Conservation (phyloP, 2,797 vertebrate species). For the Garrulus glandarius region DNA sequence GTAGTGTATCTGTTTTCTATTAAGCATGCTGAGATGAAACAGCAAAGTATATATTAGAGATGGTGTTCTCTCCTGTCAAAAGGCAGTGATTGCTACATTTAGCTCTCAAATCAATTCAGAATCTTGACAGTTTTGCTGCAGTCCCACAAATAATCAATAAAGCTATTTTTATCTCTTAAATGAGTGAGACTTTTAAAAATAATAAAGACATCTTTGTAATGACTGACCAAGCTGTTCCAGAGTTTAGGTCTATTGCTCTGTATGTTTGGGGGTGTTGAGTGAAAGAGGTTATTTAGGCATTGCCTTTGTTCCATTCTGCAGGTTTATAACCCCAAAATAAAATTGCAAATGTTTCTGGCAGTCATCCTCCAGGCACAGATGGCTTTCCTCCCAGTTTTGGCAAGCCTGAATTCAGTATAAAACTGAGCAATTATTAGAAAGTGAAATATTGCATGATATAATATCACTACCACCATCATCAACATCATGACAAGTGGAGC, state of each 20-base stretch:
- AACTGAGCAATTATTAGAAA: constrained; percentile 69
- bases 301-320: constrained; percentile 40
- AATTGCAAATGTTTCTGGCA: constrained; percentile 51
- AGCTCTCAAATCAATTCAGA: constrained; percentile 27
- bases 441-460: constrained; percentile 55
- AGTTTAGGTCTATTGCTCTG: constrained; percentile 15
- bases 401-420: constrained; percentile 46
- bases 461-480: neutral
- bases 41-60: constrained; percentile 18
- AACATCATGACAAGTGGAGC: constrained; percentile 23
- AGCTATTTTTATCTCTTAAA: constrained; percentile 26
- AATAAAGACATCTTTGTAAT: constrained; percentile 50
- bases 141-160: constrained; percentile 16
- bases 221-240: neutral
- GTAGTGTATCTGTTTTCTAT: constrained; percentile 49
- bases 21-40: constrained; percentile 27
- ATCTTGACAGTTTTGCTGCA: constrained; percentile 55
- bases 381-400: constrained; percentile 58
- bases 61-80: constrained; percentile 1
- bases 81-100: constrained; percentile 29
- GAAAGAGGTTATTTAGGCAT: constrained; percentile 28
- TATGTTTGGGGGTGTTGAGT: neutral
- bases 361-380: constrained; percentile 27
- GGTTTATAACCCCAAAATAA: constrained; percentile 54
- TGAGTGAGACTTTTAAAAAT: constrained; percentile 31